Percentiles rank a stretch among this genome's conserved stretches.
Conservation (phyloP, 2,113 vertebrate species). For the Suricata suricatta region DNA sequence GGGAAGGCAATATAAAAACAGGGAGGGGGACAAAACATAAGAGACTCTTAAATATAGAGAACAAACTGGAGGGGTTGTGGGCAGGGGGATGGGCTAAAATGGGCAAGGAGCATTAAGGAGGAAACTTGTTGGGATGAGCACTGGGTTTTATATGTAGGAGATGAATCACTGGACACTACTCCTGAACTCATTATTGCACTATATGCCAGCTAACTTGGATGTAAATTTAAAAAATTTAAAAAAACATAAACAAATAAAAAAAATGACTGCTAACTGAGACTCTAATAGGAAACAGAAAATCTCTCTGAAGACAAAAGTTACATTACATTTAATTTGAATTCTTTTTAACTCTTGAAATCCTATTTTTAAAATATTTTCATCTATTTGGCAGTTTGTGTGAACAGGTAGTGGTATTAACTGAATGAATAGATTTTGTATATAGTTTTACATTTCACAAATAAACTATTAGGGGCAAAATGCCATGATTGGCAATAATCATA, state of each 20-base stretch:
- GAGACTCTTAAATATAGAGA: too few species aligned
- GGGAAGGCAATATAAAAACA: too few species aligned
- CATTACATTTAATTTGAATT: neutral
- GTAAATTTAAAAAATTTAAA: too few species aligned
- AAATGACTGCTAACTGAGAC: constrained; percentile 24
- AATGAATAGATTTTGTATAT: neutral
- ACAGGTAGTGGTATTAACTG: neutral
- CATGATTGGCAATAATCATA: neutral
- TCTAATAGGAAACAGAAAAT: neutral
- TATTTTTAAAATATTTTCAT: neutral
- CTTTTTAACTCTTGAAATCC: neutral
- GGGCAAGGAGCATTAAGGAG: too few species aligned
- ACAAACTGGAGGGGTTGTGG: too few species aligned
- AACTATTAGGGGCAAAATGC: neutral
- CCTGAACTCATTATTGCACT: too few species aligned
- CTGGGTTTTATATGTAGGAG: too few species aligned
- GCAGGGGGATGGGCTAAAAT: too few species aligned
- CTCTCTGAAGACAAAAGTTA: neutral
- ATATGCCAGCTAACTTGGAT: too few species aligned
- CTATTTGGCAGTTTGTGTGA: neutral
- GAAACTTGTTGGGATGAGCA: too few species aligned
- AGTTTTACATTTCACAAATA: neutral
- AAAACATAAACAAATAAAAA: neutral
- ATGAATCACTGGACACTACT: too few species aligned
- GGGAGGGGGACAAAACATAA: too few species aligned